Base-by-base conservation (phyloP, 2,797 vertebrate species). In the Oreonectes daqikongensis region DNA sequence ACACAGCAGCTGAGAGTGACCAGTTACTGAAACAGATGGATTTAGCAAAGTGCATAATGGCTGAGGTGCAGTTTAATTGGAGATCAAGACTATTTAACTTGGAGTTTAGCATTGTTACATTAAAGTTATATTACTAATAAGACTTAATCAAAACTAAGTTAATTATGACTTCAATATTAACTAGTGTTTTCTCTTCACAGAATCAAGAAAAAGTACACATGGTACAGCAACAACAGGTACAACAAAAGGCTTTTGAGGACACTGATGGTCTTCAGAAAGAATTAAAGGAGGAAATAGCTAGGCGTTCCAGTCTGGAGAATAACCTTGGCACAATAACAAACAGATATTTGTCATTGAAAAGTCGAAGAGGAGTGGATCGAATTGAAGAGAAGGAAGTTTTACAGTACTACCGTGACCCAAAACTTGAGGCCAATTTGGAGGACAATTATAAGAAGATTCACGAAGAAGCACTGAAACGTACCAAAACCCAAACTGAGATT, bases 301-400 rank as follows among this genome's bases (percentile, higher is more conserved):
- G 92, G 79, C 90, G 91, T 46, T 72, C 46, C 59, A 86, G 88
- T 20, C 75, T 88, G n/a, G 91, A 97, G 83, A 77, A 57, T 0
- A 84, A 95, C 5, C 86, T 99, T 80, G 93, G 89, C 74, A 88
- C 86, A 28, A 95, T 92, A 69, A 94, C 92, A 85, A 90, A 82
- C 7, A 94, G 91, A 81, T 73, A 96, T 85, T 55, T 95, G 28
- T 93, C 93, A n/a, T 85, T 99, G 69, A 95, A 92, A 88, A 95
- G 90, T 70, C 95, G 96, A 83, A 93, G 89, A 88, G 97, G 96
- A 0, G 84, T 96, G 71, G 95, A 98, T 83, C 94, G 95, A 69
- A 76, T 96, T 60, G 94, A 98, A 88, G 98, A 99, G 87, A 97
- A 92, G 81, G 98, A 99, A 73, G 92, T 98, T 20, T 88, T 98